A percentile compares a stretch with the other conserved stretches of the same genome.
These are phyloP conservation scores for Metopolophium dirhodum DNA, from an alignment of 1,140 invertebrate species.

Conservation along the genomic window DNA sequence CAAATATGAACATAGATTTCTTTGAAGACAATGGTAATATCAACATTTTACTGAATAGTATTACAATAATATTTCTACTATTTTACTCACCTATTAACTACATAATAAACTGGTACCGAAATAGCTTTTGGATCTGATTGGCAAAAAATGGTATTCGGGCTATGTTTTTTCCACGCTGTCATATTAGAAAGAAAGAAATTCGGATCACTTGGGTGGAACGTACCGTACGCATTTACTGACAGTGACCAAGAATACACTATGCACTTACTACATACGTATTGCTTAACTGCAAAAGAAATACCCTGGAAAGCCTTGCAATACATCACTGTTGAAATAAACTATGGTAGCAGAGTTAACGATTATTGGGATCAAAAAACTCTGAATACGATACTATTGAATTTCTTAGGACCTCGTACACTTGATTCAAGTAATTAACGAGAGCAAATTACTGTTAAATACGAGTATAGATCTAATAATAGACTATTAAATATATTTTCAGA, in stretches of 20 bases:
- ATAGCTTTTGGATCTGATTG: constrained; percentile 64
- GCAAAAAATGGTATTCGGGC: constrained; percentile 78
- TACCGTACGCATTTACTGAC: constrained; percentile 88
- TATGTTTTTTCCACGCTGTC: constrained; percentile 85
- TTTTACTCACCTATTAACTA: background rate
- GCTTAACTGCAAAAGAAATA: constrained; percentile 67
- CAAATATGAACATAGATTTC: constrained; percentile 78
- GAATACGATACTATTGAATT: constrained; percentile 80
- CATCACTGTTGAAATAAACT: constrained; percentile 87
- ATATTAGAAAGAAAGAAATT: constrained; percentile 90
- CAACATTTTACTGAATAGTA: background rate
- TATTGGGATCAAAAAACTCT: constrained; percentile 86
- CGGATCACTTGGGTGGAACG: constrained; percentile 89
- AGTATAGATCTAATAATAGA: background rate
- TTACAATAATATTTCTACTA: constrained; percentile 58
- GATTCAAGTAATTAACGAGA: constrained; percentile 66
- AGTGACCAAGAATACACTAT: constrained; percentile 87
- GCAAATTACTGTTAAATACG: background rate
- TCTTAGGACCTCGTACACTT: constrained; percentile 77
- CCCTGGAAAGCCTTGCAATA: constrained; percentile 89
- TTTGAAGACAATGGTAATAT: constrained; percentile 79
- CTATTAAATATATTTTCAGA: constrained; percentile 62
- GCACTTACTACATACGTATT: constrained; percentile 84
- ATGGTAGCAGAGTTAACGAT: constrained; percentile 90
- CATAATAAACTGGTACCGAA: background rate